Conservation (phyloP, 2,888 invertebrate genomes). For the Netelia inedita region DNA sequence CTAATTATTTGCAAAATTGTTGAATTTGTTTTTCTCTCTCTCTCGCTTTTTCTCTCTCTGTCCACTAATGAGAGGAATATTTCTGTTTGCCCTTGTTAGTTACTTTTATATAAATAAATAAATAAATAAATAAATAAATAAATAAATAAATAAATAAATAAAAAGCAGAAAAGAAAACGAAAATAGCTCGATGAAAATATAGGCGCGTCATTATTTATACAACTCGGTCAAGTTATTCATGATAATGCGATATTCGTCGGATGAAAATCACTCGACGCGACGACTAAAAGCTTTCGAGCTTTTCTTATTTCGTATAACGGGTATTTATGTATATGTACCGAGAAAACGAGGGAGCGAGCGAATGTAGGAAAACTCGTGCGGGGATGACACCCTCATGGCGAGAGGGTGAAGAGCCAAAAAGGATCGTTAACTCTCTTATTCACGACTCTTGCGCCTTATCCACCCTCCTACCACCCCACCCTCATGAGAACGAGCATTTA, state of each 20-base stretch:
- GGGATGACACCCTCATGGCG: constrained; percentile 41
- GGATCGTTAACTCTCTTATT: constrained; percentile 64
- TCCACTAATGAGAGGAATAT: constrained; percentile 4
- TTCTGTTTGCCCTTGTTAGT: background rate
- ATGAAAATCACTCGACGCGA: constrained; percentile 31
- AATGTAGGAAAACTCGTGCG: constrained; percentile 51
- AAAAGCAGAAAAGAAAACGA: background rate
- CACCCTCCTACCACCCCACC: background rate
- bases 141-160: too few species aligned
- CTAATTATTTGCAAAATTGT: background rate
- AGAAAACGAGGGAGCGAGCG: background rate
- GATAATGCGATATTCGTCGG: constrained; percentile 41
- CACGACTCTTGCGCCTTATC: constrained; percentile 42
- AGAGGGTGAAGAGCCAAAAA: constrained; percentile 29
- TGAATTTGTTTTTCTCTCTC: background rate
- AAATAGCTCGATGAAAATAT: background rate
- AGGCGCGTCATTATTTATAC: background rate
- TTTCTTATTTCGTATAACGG: constrained; percentile 9
- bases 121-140: too few species aligned
- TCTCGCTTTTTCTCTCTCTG: background rate
- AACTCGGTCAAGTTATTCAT: constrained; percentile 38
- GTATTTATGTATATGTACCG: background rate
- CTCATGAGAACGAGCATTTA: constrained; percentile 33
- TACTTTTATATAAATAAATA: background rate
- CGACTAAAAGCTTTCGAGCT: constrained; percentile 57